A percentile compares a stretch with the other conserved stretches of the same genome.
phyloP scores from a whole-genome alignment of 2,888 invertebrate species.

The Graphium colonna region DNA sequence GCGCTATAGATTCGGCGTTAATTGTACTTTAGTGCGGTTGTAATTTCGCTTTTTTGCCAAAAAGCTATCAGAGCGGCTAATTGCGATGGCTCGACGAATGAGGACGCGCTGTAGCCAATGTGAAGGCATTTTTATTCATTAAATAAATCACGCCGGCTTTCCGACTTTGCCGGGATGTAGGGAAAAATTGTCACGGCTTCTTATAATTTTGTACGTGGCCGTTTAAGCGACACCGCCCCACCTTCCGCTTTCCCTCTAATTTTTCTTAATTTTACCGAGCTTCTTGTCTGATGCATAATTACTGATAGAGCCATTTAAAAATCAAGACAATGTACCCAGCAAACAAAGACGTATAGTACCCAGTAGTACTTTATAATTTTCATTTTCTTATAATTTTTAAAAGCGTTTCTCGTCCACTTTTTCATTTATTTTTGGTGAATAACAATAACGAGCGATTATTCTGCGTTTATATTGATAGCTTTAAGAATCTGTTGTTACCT shows the following conservation, averaged over 20 bases:
- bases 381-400: no score
- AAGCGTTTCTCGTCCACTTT: no score
- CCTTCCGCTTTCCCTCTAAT: slow-evolving; percentile 62
- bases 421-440: no score
- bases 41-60: slow-evolving; percentile 43
- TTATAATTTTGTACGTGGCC: slow-evolving; percentile 77
- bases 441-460: no score
- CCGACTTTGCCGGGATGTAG: slow-evolving; percentile 54
- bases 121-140: slow-evolving; percentile 77
- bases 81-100: slow-evolving; percentile 66
- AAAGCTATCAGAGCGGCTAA: slow-evolving; percentile 64
- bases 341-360: no score
- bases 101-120: slow-evolving; percentile 36
- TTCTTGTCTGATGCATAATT: slow-evolving; percentile 42
- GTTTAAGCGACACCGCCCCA: slow-evolving; percentile 55
- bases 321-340: no score
- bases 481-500: no score
- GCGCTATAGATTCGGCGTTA: slow-evolving; percentile 8
- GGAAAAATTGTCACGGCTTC: slow-evolving; percentile 75
- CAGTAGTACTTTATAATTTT: no score
- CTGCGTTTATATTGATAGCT: no score
- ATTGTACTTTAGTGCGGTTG: slow-evolving; percentile 24
- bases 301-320: slow-evolving; percentile 6
- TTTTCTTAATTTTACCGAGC: slow-evolving; percentile 71
- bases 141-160: slow-evolving; percentile 72